These are phyloP conservation scores for Stigmatopora argus DNA, from an alignment of 2,113 vertebrate species.

Conservation along the genomic window DNA sequence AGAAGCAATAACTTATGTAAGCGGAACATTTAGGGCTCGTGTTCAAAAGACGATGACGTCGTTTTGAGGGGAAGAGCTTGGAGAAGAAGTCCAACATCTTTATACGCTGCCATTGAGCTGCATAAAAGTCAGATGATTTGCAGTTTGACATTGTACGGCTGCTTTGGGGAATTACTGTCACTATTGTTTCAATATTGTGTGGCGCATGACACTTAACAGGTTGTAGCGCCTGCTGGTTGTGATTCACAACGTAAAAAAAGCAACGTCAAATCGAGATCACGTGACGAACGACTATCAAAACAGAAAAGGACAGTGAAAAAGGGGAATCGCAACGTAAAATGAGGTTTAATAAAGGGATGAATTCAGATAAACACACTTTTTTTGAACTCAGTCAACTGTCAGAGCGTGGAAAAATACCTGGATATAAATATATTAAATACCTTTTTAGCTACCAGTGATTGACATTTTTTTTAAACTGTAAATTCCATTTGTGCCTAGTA, in stretches of 20 bases:
- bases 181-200: background rate
- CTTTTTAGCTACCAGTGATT: no score
- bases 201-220: background rate
- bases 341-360: no score
- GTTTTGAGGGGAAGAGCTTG: background rate
- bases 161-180: background rate
- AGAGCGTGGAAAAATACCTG: no score
- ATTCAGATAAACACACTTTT: no score
- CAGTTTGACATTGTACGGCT: background rate
- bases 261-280: no score
- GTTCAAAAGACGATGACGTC: constrained; percentile 20
- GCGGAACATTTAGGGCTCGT: constrained; percentile 21
- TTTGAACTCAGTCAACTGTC: no score
- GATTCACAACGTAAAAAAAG: background rate
- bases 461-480: no score
- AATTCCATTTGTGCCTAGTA: no score
- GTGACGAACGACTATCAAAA: no score
- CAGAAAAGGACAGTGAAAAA: no score
- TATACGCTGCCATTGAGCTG: background rate
- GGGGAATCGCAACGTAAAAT: no score
- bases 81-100: background rate
- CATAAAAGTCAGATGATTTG: background rate
- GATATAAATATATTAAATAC: no score
- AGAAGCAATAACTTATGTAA: constrained; percentile 18
- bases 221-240: background rate